Conservation (phyloP, 2,113 vertebrate species). For the Mandrillus leucophaeus region DNA sequence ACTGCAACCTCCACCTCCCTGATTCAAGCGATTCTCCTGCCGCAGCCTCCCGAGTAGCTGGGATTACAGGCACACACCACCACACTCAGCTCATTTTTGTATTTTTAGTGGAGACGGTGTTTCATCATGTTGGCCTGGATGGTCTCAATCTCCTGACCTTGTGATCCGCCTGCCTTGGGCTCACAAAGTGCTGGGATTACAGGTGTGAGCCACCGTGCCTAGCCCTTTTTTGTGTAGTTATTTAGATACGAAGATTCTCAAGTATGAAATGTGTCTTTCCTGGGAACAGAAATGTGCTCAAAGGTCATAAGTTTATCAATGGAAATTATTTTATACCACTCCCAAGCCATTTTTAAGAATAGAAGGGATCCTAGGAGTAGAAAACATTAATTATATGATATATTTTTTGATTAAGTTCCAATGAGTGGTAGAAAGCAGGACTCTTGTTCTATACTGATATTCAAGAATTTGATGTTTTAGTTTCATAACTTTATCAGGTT, state of each 20-base stretch:
- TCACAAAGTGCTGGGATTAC: too few species aligned
- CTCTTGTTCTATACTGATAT: neutral
- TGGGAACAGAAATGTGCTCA: neutral
- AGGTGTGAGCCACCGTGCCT: too few species aligned
- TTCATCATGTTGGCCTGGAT: too few species aligned
- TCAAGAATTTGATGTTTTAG: neutral
- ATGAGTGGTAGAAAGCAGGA: slow-evolving; percentile 1
- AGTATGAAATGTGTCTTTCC: neutral
- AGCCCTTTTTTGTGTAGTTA: neutral
- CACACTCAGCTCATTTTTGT: too few species aligned
- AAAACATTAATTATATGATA: neutral
- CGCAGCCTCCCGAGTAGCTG: too few species aligned
- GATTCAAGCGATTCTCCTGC: too few species aligned
- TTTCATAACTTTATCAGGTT: slow-evolving; percentile 11
- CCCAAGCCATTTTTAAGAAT: neutral
- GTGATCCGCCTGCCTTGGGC: too few species aligned
- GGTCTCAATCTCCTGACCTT: too few species aligned
- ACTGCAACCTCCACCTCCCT: too few species aligned
- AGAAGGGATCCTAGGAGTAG: neutral
- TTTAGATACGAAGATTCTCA: neutral
- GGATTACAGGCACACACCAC: too few species aligned
- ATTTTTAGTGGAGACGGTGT: too few species aligned
- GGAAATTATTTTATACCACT: neutral
- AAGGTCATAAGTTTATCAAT: neutral
- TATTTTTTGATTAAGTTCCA: slow-evolving; percentile 21